Evolutionary conservation across 2,113 vertebrate species (phyloP).

Genomic region (Ahaetulla prasina): DNA sequence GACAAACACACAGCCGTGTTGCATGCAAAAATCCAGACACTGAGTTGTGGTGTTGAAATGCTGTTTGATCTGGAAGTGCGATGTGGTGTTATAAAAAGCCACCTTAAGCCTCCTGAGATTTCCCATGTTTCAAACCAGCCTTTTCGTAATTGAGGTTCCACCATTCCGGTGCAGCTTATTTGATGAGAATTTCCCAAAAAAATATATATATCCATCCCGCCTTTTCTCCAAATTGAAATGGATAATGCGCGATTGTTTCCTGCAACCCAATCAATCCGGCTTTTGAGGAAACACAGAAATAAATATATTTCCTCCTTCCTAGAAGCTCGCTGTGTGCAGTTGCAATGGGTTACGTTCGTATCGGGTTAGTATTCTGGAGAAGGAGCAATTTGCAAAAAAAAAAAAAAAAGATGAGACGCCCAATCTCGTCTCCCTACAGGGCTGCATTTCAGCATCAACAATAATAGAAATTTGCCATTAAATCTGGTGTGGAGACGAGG

Average conservation of each 20-base stretch:
- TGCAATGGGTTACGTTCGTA: not conserved
- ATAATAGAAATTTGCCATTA: not conserved
- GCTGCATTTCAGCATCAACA: not conserved
- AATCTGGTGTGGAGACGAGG: not conserved
- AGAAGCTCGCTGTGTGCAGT: not conserved
- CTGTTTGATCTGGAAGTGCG: accelerated
- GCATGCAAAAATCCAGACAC: not conserved
- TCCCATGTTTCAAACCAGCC: not conserved
- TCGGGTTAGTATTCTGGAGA: not conserved
- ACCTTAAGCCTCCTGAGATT: not conserved
- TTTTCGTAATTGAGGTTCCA: not conserved
- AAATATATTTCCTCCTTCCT: not conserved
- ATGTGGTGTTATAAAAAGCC: not conserved
- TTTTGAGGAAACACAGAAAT: not conserved
- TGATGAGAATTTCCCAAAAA: not conserved
- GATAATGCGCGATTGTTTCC: not conserved
- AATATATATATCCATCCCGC: not conserved
- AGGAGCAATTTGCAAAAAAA: not conserved
- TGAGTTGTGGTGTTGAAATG: not conserved
- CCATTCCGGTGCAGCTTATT: not conserved
- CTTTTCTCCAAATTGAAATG: not conserved
- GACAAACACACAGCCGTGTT: not conserved
- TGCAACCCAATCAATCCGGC: not conserved
- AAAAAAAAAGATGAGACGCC: not conserved
- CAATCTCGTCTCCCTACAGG: not conserved